These are phyloP conservation scores for Lepus timidus DNA, from an alignment of 2,113 vertebrate species.

Conservation along the genomic window DNA sequence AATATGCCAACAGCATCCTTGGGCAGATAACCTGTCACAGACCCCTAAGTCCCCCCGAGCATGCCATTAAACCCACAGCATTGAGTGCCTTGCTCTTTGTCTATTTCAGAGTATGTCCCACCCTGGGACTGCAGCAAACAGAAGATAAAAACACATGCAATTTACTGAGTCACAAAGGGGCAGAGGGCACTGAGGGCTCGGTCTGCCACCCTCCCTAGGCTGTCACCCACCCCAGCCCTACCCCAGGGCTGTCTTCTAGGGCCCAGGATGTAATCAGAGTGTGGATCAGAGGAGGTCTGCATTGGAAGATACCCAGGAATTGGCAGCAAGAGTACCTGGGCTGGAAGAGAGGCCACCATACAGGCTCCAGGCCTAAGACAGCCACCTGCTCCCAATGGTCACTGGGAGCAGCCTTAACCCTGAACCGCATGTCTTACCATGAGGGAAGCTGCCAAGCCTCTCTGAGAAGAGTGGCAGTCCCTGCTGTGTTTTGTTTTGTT, in stretches of 20 bases:
- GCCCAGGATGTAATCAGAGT: too few relatives aligned
- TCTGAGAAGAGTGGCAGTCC: neutral
- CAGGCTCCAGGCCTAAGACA: neutral
- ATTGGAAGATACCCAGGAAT: neutral
- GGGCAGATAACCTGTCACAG: neutral
- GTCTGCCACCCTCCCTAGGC: too few relatives aligned
- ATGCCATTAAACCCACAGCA: neutral
- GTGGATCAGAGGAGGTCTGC: neutral
- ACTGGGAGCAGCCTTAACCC: neutral
- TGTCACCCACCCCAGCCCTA: neutral
- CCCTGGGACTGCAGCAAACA: neutral
- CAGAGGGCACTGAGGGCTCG: neutral
- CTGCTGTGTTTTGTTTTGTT: too few relatives aligned
- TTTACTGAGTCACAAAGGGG: neutral
- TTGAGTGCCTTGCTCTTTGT: neutral
- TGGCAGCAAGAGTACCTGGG: too few relatives aligned
- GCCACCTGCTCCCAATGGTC: neutral
- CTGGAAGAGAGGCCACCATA: neutral
- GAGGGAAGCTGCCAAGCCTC: neutral
- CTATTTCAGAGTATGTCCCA: neutral
- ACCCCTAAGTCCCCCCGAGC: neutral
- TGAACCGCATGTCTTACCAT: neutral
- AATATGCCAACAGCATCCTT: neutral
- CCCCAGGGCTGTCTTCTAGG: neutral
- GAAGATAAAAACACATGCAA: neutral